phyloP scores from a whole-genome alignment of 2,113 vertebrate species.

The Oceanites oceanicus region DNA sequence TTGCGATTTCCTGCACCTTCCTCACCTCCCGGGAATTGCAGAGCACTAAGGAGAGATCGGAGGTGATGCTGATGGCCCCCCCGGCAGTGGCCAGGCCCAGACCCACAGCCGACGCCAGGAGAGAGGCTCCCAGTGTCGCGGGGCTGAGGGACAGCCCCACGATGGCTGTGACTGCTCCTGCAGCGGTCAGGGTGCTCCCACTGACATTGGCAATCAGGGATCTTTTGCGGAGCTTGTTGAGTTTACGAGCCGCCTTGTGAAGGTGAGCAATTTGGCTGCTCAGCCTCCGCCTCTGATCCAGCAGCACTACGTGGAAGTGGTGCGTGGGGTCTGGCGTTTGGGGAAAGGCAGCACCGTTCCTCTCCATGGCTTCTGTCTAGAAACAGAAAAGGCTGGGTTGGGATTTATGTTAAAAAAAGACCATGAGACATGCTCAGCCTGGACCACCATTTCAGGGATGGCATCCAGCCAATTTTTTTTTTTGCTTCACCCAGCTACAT shows the following conservation, averaged over 20 bases:
- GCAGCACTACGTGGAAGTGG: slow-evolving; percentile 56
- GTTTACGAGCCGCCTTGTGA: slow-evolving; percentile 56
- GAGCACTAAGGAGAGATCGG: slow-evolving; percentile 65
- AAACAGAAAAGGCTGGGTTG: background rate
- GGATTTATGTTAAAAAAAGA: background rate
- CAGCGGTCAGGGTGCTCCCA: slow-evolving; percentile 65
- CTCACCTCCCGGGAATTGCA: slow-evolving; percentile 70
- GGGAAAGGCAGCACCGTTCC: background rate
- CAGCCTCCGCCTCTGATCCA: slow-evolving; percentile 69
- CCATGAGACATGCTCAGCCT: background rate
- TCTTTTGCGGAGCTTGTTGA: slow-evolving; percentile 62
- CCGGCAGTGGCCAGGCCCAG: slow-evolving; percentile 74
- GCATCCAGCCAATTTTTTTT: background rate
- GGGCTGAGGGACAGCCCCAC: slow-evolving; percentile 78
- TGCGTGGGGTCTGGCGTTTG: slow-evolving; percentile 37
- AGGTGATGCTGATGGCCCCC: slow-evolving; percentile 69
- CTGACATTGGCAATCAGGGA: slow-evolving; percentile 65
- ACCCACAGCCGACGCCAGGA: slow-evolving; percentile 74
- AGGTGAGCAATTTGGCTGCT: slow-evolving; percentile 67
- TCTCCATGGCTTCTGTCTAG: slow-evolving; percentile 65
- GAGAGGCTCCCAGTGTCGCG: slow-evolving; percentile 68
- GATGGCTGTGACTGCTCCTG: slow-evolving; percentile 68
- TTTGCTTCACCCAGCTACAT: background rate
- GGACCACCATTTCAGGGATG: background rate
- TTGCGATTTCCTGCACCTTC: slow-evolving; percentile 74